Evolutionary conservation across 2,797 vertebrate genomes (phyloP).

Genomic region (Miopithecus talapoin): DNA sequence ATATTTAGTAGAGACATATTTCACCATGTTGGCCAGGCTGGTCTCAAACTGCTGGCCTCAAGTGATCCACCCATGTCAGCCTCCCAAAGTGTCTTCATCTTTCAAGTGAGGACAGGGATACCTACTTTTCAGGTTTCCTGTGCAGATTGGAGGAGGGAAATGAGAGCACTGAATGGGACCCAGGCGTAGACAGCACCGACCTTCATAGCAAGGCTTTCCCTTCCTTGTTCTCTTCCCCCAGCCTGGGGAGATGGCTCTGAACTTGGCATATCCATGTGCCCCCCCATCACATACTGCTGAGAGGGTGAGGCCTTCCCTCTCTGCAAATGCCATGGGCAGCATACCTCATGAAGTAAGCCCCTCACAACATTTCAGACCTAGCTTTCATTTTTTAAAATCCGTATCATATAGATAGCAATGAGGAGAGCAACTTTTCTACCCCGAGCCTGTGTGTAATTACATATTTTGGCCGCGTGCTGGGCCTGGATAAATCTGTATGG

Average conservation of each 20-base stretch:
- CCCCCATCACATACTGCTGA: no score
- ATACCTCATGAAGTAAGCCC: background rate
- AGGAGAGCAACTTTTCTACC: conserved; percentile 50
- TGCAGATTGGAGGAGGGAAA: background rate
- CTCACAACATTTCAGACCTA: conserved; percentile 12
- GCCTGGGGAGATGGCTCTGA: background rate
- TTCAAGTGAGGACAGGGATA: background rate
- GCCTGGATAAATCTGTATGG: conserved; percentile 65
- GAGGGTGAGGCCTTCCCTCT: background rate
- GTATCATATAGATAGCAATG: conserved; percentile 50
- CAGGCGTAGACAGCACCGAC: background rate
- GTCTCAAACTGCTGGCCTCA: background rate
- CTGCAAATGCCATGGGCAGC: background rate
- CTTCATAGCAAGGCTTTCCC: background rate
- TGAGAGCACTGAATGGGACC: background rate
- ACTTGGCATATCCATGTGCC: background rate
- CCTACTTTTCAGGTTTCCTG: background rate
- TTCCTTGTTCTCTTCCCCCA: background rate
- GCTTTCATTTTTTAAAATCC: background rate
- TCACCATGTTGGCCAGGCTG: background rate
- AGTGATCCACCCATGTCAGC: background rate
- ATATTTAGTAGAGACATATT: background rate
- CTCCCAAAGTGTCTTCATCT: background rate
- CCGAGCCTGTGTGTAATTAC: conserved; percentile 73
- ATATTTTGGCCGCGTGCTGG: conserved; percentile 63